These are phyloP conservation scores for Cottoperca gobio DNA, from an alignment of 2,797 vertebrate species.

Conservation along the genomic window DNA sequence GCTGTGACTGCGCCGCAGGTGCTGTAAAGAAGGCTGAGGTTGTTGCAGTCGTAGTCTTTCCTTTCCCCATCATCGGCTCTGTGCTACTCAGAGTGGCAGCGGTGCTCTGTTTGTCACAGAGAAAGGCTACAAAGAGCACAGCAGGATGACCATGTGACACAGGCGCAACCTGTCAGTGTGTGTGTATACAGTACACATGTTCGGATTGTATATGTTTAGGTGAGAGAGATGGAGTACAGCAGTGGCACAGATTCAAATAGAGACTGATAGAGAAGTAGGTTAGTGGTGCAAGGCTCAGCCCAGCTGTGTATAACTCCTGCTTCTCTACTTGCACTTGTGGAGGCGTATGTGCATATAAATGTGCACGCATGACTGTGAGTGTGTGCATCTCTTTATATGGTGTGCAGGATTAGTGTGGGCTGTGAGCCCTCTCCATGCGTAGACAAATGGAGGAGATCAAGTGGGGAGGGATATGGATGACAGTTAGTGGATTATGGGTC, in stretches of 20 bases:
- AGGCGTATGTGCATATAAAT: slow-evolving; percentile 11
- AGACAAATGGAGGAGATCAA: slow-evolving; percentile 75
- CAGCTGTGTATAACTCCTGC: slow-evolving; percentile 73
- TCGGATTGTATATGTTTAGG: slow-evolving; percentile 17
- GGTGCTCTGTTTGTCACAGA: slow-evolving; percentile 16
- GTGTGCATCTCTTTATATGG: slow-evolving; percentile 57
- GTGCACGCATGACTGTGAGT: slow-evolving; percentile 19
- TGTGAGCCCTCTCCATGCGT: slow-evolving; percentile 30
- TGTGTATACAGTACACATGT: slow-evolving; percentile 18
- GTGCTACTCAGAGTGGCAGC: slow-evolving; percentile 32
- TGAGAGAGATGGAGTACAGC: slow-evolving; percentile 44
- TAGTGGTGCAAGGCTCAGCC: slow-evolving; percentile 67
- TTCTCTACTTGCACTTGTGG: slow-evolving; percentile 49
- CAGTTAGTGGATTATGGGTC: slow-evolving; percentile 75
- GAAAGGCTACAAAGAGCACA: slow-evolving; percentile 31
- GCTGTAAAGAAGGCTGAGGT: slow-evolving; percentile 31
- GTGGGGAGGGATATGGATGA: slow-evolving; percentile 60
- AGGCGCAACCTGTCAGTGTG: slow-evolving; percentile 45
- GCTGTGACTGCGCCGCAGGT: slow-evolving; percentile 51
- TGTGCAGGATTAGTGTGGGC: slow-evolving; percentile 64
- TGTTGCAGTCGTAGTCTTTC: slow-evolving; percentile 29
- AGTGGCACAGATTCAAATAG: slow-evolving; percentile 57
- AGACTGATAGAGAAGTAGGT: slow-evolving; percentile 72
- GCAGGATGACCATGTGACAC: slow-evolving; percentile 35
- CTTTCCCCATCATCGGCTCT: slow-evolving; percentile 12